These are phyloP conservation scores for Mythimna ferrago DNA, from an alignment of 2,888 invertebrate genomes.

Conservation along the genomic window DNA sequence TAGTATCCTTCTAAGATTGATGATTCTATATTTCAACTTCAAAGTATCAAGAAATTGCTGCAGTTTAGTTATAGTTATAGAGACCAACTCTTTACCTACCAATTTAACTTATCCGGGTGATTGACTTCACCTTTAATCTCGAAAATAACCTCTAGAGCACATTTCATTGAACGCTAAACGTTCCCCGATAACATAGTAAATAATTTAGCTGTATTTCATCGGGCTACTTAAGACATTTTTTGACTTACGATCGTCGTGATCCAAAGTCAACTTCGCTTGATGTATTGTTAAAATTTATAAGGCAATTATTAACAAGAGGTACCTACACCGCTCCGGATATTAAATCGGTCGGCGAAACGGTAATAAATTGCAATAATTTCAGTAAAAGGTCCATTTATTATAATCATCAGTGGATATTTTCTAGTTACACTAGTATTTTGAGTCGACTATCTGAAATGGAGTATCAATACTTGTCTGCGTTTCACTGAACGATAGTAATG, in stretches of 20 bases:
- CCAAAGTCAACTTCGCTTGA: constrained; percentile 69
- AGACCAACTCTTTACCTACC: background rate
- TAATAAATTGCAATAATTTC: constrained; percentile 66
- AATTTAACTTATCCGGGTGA: constrained; percentile 13
- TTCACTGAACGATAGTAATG: constrained; percentile 57
- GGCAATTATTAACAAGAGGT: constrained; percentile 74
- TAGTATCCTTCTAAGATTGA: constrained; percentile 6
- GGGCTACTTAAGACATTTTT: constrained; percentile 65
- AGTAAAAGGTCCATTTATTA: constrained; percentile 64
- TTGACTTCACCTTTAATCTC: constrained; percentile 46
- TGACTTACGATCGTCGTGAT: constrained; percentile 73
- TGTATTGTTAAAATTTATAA: constrained; percentile 74
- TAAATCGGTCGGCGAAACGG: constrained; percentile 64
- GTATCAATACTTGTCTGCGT: constrained; percentile 60
- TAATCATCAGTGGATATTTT: constrained; percentile 63
- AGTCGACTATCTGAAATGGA: constrained; percentile 47
- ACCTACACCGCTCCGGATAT: constrained; percentile 62
- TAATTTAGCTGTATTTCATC: constrained; percentile 37
- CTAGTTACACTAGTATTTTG: constrained; percentile 47
- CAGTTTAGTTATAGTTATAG: background rate
- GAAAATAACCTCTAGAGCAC: constrained; percentile 30
- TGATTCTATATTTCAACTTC: constrained; percentile 1
- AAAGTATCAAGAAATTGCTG: constrained; percentile 2
- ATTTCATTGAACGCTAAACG: constrained; percentile 31
- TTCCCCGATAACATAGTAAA: constrained; percentile 37